These are phyloP conservation scores for Gymnocheta viridis DNA, from an alignment of 2,888 invertebrate genomes.

Conservation along the genomic window DNA sequence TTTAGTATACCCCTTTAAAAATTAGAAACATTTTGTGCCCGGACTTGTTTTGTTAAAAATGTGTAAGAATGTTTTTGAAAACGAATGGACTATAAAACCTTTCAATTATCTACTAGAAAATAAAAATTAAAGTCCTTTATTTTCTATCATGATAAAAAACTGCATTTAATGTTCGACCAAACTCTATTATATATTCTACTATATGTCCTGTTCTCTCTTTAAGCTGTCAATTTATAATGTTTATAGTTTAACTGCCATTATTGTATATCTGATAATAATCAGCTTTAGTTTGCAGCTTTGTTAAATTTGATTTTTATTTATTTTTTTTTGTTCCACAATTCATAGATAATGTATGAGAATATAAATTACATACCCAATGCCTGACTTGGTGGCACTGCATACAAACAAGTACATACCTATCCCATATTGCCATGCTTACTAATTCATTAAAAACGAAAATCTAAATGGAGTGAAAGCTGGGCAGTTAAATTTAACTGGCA, in stretches of 20 bases:
- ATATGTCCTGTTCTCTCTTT: neutral
- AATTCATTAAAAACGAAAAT: constrained; percentile 53
- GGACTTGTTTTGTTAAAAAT: no score
- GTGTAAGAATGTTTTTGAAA: no score
- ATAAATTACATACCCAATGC: constrained; percentile 45
- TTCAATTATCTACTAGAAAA: no score
- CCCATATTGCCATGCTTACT: constrained; percentile 2
- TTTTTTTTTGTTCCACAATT: constrained; percentile 8
- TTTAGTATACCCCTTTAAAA: no score
- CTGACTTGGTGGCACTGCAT: neutral
- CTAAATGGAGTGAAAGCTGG: constrained; percentile 57
- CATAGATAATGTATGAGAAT: constrained; percentile 52
- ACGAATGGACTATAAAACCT: no score
- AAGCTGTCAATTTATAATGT: constrained; percentile 20
- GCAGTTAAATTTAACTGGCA: constrained; percentile 9
- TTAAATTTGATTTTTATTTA: constrained; percentile 19
- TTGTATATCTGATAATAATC: constrained; percentile 63
- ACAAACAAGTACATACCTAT: no score
- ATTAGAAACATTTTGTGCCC: no score
- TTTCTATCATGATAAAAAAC: neutral
- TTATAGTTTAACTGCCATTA: constrained; percentile 43
- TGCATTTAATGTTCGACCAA: constrained; percentile 1
- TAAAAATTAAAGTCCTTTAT: no score
- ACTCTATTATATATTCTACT: neutral
- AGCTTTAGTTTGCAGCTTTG: constrained; percentile 55